Percentiles rank a stretch among this genome's conserved stretches.
Evolutionary conservation across 2,888 invertebrate genomes (phyloP).

Genomic region (Sesamia inferens): DNA sequence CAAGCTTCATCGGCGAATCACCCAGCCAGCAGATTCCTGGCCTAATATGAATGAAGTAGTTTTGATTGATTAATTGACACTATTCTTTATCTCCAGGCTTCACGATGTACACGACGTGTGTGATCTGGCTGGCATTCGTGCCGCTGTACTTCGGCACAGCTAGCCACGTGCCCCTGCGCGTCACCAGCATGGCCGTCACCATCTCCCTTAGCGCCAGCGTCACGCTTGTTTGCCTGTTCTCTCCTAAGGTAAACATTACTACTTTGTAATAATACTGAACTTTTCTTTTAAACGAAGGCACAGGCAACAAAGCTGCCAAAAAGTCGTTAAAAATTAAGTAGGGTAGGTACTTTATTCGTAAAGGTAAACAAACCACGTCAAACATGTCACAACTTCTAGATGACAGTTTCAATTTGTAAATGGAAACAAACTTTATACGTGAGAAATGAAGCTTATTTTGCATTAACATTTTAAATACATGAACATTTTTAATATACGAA

Average conservation of each 20-base stretch:
- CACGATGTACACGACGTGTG: constrained; percentile 99
- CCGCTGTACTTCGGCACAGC: constrained; percentile 99
- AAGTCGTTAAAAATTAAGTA: no score
- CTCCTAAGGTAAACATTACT: constrained; percentile 93
- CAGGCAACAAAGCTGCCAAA: no score
- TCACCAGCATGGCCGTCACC: constrained; percentile 98
- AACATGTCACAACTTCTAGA: neutral
- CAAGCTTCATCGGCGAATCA: no score
- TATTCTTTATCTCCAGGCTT: constrained; percentile 91
- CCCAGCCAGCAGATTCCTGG: no score
- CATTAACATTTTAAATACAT: neutral
- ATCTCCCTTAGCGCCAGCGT: constrained; percentile 98
- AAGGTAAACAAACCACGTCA: no score
- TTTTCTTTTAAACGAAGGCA: no score
- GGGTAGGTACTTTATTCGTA: no score
- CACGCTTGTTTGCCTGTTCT: constrained; percentile 97
- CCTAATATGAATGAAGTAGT: neutral
- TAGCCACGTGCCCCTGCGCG: constrained; percentile 96
- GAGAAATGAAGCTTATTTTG: neutral
- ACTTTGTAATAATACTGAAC: no score
- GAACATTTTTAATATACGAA: no score
- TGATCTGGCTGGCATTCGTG: constrained; percentile 99
- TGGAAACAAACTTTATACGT: neutral
- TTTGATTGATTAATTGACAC: neutral
- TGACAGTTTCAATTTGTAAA: neutral